Percentiles rank a stretch among this genome's conserved stretches.
phyloP scores from a whole-genome alignment of 37 sponge, comb jelly and placozoan species.

The Ianthella basta region DNA sequence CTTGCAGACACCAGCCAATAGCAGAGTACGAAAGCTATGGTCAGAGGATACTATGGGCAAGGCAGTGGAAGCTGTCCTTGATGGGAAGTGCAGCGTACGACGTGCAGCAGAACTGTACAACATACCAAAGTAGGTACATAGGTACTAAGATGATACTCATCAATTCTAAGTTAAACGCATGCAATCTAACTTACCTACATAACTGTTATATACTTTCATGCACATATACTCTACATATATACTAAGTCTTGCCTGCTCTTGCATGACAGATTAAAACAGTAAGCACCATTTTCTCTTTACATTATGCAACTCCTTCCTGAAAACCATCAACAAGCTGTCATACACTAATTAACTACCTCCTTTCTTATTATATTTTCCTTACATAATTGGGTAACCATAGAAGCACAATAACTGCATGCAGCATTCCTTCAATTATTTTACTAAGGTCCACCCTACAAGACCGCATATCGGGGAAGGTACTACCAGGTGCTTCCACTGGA shows the following conservation, averaged over 20 bases:
- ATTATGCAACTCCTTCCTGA: neutral
- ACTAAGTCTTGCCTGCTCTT: too few species aligned
- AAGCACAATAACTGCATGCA: slow-evolving; percentile 5
- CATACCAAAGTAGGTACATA: neutral
- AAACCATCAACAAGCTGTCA: neutral
- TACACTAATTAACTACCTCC: neutral
- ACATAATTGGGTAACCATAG: neutral
- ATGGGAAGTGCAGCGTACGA: neutral
- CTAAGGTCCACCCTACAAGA: neutral
- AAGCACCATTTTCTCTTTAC: neutral
- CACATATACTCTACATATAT: neutral
- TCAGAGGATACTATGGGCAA: neutral
- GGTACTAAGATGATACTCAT: too few species aligned
- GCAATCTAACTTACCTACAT: neutral
- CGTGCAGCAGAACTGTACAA: neutral
- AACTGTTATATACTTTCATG: neutral
- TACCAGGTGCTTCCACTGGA: slow-evolving; percentile 2
- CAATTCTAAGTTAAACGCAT: neutral
- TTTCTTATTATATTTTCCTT: neutral
- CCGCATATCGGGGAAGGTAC: neutral
- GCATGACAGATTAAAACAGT: too few species aligned
- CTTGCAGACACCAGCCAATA: neutral
- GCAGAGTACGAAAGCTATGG: neutral
- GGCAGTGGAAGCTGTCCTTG: slow-evolving; percentile 2
- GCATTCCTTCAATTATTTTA: neutral